These are phyloP conservation scores for Mormyrops attenuatus DNA, from an alignment of 2,797 vertebrate genomes.

Conservation along the genomic window DNA sequence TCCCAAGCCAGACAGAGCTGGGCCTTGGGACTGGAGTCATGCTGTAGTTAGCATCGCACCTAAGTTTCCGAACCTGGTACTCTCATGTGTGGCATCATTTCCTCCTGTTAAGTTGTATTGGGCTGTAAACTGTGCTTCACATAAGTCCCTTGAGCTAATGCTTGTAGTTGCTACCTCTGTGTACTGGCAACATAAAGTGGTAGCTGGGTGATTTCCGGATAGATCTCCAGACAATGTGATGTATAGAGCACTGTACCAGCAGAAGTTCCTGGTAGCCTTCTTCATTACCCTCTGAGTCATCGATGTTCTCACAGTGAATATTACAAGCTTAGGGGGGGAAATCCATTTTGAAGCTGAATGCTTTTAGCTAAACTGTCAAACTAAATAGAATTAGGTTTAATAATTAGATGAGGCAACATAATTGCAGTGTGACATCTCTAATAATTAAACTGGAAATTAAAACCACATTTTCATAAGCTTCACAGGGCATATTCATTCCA, in stretches of 20 bases:
- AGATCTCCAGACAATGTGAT: neutral
- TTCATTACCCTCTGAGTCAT: neutral
- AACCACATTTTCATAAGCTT: constrained; percentile 40
- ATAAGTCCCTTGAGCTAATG: neutral
- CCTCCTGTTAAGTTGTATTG: neutral
- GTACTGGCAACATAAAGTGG: neutral
- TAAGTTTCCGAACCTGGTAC: neutral
- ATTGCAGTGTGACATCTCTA: constrained; percentile 47
- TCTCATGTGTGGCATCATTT: neutral
- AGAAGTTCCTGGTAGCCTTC: neutral
- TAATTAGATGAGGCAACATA: constrained; percentile 38
- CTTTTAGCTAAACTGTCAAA: constrained; percentile 32
- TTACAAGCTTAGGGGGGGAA: neutral
- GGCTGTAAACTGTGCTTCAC: neutral
- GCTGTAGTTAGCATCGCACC: neutral
- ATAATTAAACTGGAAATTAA: constrained; percentile 46
- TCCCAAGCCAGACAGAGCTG: neutral
- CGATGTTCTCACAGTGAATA: neutral
- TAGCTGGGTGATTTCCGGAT: neutral
- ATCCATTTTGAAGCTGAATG: neutral
- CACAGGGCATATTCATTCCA: constrained; percentile 34
- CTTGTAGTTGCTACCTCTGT: neutral
- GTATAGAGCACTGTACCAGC: neutral
- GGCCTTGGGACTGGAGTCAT: neutral
- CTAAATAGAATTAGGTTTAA: constrained; percentile 39